Percentiles rank a stretch among this genome's conserved stretches.
Conservation (phyloP, 2,797 vertebrate genomes). For the Cichlasoma orientale region DNA sequence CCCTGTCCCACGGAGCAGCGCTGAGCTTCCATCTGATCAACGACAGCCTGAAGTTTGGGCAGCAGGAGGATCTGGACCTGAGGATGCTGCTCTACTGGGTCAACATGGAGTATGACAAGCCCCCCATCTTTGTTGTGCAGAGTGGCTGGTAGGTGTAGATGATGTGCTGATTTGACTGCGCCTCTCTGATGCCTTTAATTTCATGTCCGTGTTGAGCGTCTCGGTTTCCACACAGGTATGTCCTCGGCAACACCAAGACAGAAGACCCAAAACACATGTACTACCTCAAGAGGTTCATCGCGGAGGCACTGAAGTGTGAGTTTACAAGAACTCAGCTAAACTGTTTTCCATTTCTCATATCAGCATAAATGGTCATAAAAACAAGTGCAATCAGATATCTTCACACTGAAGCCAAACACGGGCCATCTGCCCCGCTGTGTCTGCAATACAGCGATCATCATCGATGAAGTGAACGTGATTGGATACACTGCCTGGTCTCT, state of each 20-base stretch:
- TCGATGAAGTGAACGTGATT: conserved; percentile 88
- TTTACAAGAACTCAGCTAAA: background rate
- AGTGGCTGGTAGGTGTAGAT: conserved; percentile 86
- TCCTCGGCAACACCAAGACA: conserved; percentile 87
- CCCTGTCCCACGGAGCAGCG: conserved; percentile 92
- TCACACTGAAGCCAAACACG: background rate
- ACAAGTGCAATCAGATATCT: background rate
- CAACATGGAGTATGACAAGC: conserved; percentile 88
- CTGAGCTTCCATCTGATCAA: conserved; percentile 94
- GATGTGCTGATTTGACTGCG: background rate
- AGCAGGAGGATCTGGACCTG: conserved; percentile 89
- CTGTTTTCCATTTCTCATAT: background rate
- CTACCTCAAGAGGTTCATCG: conserved; percentile 94
- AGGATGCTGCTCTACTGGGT: conserved; percentile 96
- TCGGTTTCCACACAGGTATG: conserved; percentile 74
- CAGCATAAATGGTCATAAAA: background rate
- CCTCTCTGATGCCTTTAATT: background rate
- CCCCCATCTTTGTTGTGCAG: conserved; percentile 93
- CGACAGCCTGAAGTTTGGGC: conserved; percentile 89
- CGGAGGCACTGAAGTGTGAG: conserved; percentile 94
- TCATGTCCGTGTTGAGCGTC: background rate
- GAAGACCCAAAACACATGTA: conserved; percentile 95
- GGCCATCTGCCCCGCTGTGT: background rate
- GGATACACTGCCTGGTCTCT: conserved; percentile 98
- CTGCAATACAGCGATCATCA: conserved; percentile 82